Evolutionary conservation across 2,888 invertebrate genomes (phyloP).

Genomic region (Escarpia spicata): DNA sequence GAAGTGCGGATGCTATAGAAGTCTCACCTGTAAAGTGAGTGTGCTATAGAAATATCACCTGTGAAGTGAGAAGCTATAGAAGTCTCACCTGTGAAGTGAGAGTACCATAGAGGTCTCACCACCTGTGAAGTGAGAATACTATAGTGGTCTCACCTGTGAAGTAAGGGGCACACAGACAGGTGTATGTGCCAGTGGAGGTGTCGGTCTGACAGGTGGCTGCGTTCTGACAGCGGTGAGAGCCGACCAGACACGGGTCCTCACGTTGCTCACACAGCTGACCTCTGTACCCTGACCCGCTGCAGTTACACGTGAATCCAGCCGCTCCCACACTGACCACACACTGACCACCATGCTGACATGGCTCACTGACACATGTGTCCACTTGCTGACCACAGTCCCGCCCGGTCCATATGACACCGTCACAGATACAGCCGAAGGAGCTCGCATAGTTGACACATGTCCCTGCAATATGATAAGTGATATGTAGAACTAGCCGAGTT

Average conservation of each 20-base stretch:
- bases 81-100: not conserved
- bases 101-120: not conserved
- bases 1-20: not conserved
- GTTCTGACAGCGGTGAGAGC: constrained; percentile 40
- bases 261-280: not conserved
- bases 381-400: constrained; percentile 48
- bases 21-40: not conserved
- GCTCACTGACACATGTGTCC: constrained; percentile 45
- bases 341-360: constrained; percentile 49
- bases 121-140: not conserved
- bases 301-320: constrained; percentile 46
- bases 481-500: too few relatives aligned
- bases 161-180: constrained; percentile 45
- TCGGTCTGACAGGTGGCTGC: constrained; percentile 46
- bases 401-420: constrained; percentile 50
- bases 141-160: constrained; percentile 43
- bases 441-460: constrained; percentile 33
- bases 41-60: not conserved
- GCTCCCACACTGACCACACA: constrained; percentile 40
- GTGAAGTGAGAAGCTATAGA: not conserved
- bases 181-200: constrained; percentile 39
- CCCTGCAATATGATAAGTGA: not conserved
- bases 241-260: not conserved
- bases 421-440: constrained; percentile 48
- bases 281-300: constrained; percentile 34